These are phyloP conservation scores for Philotrypesis tridentata DNA, from an alignment of 1,140 invertebrate species.

Conservation along the genomic window DNA sequence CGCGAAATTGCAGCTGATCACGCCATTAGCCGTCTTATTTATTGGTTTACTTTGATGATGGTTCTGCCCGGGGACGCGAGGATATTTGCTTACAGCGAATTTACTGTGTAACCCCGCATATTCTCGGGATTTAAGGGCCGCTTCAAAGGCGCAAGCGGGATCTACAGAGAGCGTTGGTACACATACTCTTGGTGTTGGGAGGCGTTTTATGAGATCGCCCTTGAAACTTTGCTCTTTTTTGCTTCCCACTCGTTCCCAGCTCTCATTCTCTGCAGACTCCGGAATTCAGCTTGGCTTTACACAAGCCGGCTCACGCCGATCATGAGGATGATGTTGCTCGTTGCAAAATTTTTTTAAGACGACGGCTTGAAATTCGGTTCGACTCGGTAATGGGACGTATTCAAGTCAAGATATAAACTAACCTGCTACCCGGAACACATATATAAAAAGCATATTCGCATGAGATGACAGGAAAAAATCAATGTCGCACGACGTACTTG, in stretches of 20 bases:
- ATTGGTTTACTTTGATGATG: conserved; percentile 1
- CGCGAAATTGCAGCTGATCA: conserved; percentile 24
- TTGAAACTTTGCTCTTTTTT: neutral
- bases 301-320: neutral
- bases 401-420: neutral
- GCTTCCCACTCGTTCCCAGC: neutral
- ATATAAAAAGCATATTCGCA: neutral
- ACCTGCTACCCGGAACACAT: neutral
- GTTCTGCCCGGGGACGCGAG: neutral
- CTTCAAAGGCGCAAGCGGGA: neutral
- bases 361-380: neutral
- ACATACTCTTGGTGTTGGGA: neutral
- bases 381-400: neutral
- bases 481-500: neutral
- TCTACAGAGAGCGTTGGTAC: neutral
- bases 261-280: neutral
- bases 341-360: neutral
- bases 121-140: neutral
- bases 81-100: neutral
- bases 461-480: neutral
- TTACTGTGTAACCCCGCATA: no score
- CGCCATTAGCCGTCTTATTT: conserved; percentile 7
- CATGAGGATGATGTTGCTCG: neutral
- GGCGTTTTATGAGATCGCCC: conserved; percentile 16
- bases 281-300: neutral